These are phyloP conservation scores for Xestia rhomboidea DNA, from an alignment of 2,888 invertebrate species.

Conservation along the genomic window DNA sequence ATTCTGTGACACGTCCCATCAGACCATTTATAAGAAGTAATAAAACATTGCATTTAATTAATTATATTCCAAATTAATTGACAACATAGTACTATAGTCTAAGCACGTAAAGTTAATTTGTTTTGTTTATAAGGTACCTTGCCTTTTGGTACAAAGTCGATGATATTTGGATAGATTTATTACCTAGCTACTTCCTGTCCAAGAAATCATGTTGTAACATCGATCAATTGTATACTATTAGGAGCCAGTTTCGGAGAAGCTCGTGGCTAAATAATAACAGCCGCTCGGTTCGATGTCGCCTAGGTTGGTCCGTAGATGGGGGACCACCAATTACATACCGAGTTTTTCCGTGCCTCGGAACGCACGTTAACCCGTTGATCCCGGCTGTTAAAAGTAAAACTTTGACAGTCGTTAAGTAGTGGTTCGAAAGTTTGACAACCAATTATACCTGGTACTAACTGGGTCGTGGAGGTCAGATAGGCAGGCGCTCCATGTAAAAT, in stretches of 20 bases:
- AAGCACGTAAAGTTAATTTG: constrained; percentile 31
- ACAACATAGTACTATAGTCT: constrained; percentile 8
- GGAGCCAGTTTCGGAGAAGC: background rate
- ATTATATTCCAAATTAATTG: constrained; percentile 28
- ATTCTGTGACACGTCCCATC: constrained; percentile 17
- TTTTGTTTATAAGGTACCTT: constrained; percentile 10
- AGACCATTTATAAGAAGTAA: constrained; percentile 13
- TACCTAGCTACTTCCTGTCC: constrained; percentile 27
- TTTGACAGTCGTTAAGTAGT: too few relatives aligned
- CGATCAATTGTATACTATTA: background rate
- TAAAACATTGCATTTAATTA: constrained; percentile 29
- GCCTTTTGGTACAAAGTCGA: constrained; percentile 6
- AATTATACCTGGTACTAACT: too few relatives aligned
- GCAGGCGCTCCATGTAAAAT: too few relatives aligned
- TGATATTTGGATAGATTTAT: constrained; percentile 27
- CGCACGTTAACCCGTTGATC: too few relatives aligned
- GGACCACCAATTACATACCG: too few relatives aligned
- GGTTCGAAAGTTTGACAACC: too few relatives aligned
- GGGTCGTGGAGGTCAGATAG: too few relatives aligned
- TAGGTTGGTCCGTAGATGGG: background rate
- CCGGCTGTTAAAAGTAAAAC: too few relatives aligned
- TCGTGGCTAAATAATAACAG: background rate
- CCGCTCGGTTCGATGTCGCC: background rate
- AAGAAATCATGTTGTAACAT: background rate
- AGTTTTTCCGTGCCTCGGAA: too few relatives aligned